Evolutionary conservation across 2,113 vertebrate species (phyloP).

Genomic region (zebrafish (Danio rerio)): GRCz12tu NC_133187.1:43624001-43624500

Average conservation of each 20-base stretch:
- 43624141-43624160: slow-evolving; percentile 64
- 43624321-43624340: no score
- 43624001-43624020: slow-evolving; percentile 61
- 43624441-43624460: no score
- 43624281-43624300: neutral
- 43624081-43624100: slow-evolving; percentile 59
- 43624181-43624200: slow-evolving; percentile 60
- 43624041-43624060: slow-evolving; percentile 58
- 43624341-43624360: no score
- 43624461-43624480: no score
- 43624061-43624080: slow-evolving; percentile 45
- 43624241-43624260: slow-evolving; percentile 61
- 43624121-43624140: slow-evolving; percentile 64
- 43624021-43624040: slow-evolving; percentile 59
- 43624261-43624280: slow-evolving; percentile 57
- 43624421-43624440: no score
- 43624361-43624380: no score
- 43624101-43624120: slow-evolving; percentile 69
- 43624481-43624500: no score
- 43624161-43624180: slow-evolving; percentile 64
- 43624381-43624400: no score
- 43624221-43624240: slow-evolving; percentile 62
- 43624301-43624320: no score
- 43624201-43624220: slow-evolving; percentile 64
- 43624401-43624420: no score